Base-by-base conservation (phyloP, 2,113 vertebrate species). In the Cryptomyrus ogoouensis region DNA sequence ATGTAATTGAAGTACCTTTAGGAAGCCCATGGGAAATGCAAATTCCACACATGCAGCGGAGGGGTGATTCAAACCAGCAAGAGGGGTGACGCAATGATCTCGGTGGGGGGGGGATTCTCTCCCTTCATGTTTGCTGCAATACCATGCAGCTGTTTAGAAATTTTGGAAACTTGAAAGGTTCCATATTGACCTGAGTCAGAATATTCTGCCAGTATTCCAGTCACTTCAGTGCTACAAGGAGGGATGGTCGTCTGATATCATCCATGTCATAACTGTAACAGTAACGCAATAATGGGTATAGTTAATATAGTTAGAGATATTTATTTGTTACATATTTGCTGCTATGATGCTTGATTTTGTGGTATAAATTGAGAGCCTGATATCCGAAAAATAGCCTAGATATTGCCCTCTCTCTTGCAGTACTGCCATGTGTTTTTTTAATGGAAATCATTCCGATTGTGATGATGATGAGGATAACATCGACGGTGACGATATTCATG, bases 401-500 rank as follows among this genome's bases (percentile, higher is more conserved):
- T 90, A 58, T 58, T 66, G 46, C 91, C 89, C 89, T 92, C n/a
- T 62, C 93, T 94, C 92, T 92, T 92, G 92, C 94, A 92, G 91
- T 92, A 93, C 91, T 93, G 89, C 94, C 90, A 88, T 92, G 93
- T 95, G 90, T 92, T 93, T 92, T 94, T 49, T 77, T 35, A 39
- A 93, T 93, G 89, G 46, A 19, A 66, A 77, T 50, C n/a, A n/a
- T 50, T 87, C 70, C 31, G 58, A 74, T 74, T 42, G 7, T 50
- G 84, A 6, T 70, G 42, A 42, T 24, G 44, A 27, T 87, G 80
- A 46, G 12, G 39, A 89, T 91, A 83, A 91, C 93, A 92, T 92
- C 94, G 93, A 90, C 91, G 85, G 94, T 95, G 92, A 93, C 92
- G 91, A 94, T 94, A 94, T 93, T 90, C 94, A 95, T 93, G 92